A percentile compares a stretch with the other conserved stretches of the same genome.
Conservation (phyloP, 2,888 invertebrate species). For the Carpatolechia fugitivella region DNA sequence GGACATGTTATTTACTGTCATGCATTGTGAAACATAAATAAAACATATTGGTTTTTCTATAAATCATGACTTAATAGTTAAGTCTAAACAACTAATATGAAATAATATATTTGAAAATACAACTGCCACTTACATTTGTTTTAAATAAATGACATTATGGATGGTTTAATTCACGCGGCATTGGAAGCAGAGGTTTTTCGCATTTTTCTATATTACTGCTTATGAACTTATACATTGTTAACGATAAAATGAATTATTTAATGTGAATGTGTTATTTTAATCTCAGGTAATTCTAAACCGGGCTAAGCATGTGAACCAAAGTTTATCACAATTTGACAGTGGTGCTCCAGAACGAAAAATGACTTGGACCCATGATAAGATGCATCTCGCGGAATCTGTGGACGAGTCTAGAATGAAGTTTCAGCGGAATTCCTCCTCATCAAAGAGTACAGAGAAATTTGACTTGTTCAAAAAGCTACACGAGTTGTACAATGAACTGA, state of each 20-base stretch:
- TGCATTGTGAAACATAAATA: conserved; percentile 78
- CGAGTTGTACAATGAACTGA: conserved; percentile 71
- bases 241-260: conserved; percentile 18
- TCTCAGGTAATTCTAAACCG: conserved; percentile 73
- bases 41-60: conserved; percentile 72
- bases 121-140: conserved; percentile 66
- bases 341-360: conserved; percentile 75
- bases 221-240: conserved; percentile 29
- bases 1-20: conserved; percentile 79
- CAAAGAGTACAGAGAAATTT: conserved; percentile 64
- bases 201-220: conserved; percentile 50
- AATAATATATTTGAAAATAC: conserved; percentile 62
- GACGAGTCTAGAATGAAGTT: conserved; percentile 73
- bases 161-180: conserved; percentile 80
- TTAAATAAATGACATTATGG: conserved; percentile 76
- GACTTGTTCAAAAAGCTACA: conserved; percentile 75
- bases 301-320: conserved; percentile 74
- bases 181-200: conserved; percentile 76
- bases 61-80: conserved; percentile 78
- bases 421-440: conserved; percentile 62
- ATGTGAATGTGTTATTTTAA: conserved; percentile 22
- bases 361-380: conserved; percentile 77
- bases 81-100: conserved; percentile 68
- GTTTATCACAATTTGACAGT: conserved; percentile 67
- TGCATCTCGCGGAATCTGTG: conserved; percentile 71